These are phyloP conservation scores for Embidobia sp. DNA, from an alignment of 2,888 invertebrate genomes.

Conservation along the genomic window DNA sequence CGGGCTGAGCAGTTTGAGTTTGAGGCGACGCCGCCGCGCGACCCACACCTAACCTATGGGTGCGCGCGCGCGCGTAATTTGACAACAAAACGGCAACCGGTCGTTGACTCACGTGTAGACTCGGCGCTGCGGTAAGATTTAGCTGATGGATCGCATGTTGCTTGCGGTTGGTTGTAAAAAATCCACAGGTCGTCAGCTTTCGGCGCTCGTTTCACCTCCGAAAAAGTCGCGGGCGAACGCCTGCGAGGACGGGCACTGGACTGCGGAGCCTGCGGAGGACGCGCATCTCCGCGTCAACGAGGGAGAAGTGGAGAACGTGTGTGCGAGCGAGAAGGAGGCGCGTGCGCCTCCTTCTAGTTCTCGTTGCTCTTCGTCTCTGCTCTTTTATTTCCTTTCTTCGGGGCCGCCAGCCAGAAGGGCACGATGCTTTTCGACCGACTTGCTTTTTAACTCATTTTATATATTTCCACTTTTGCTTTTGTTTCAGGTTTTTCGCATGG, in stretches of 20 bases:
- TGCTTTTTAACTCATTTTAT: too few relatives aligned
- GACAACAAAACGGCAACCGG: slow-evolving; percentile 42
- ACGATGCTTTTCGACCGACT: too few relatives aligned
- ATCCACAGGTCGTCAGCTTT: slow-evolving; percentile 4
- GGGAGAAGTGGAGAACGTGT: slow-evolving; percentile 2
- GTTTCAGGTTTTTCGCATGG: too few relatives aligned
- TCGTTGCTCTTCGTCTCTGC: slow-evolving; percentile 8
- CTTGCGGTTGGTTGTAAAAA: slow-evolving; percentile 8
- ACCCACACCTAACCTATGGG: slow-evolving; percentile 33
- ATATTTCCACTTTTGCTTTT: too few relatives aligned
- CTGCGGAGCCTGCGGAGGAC: slow-evolving; percentile 49
- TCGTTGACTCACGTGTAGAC: slow-evolving; percentile 64
- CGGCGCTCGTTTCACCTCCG: slow-evolving; percentile 16
- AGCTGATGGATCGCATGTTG: slow-evolving; percentile 56
- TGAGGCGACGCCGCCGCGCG: slow-evolving; percentile 4
- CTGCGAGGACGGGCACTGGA: slow-evolving; percentile 31
- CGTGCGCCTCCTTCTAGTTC: slow-evolving; percentile 38
- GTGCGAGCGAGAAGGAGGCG: slow-evolving; percentile 35
- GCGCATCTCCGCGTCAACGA: slow-evolving; percentile 35
- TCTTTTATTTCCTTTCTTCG: background rate
- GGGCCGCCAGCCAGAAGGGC: background rate
- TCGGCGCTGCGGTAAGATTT: slow-evolving; percentile 59
- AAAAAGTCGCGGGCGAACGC: slow-evolving; percentile 42
- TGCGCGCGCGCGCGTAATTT: slow-evolving; percentile 42
- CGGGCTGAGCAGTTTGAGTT: too few relatives aligned